phyloP scores from a whole-genome alignment of 2,113 vertebrate genomes.

The Pomatostomus ruficeps region DNA sequence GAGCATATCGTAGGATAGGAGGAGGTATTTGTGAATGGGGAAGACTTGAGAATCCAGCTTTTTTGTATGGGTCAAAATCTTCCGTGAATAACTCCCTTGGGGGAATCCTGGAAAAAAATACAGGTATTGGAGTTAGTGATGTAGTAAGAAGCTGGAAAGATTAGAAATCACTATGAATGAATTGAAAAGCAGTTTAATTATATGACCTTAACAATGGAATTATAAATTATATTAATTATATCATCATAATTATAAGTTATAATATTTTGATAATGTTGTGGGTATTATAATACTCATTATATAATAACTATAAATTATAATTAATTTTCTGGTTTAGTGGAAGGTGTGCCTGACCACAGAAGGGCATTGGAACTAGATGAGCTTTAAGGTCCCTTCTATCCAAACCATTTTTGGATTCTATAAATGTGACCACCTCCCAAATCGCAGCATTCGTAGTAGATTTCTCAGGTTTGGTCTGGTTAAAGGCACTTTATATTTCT shows the following conservation, averaged over 20 bases:
- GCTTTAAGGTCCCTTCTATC: neutral
- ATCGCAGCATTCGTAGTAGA: neutral
- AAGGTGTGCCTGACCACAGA: neutral
- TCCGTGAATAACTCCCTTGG: neutral
- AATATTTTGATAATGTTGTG: neutral
- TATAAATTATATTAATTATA: neutral
- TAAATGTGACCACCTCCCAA: neutral
- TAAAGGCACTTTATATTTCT: neutral
- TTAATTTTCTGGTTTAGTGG: neutral
- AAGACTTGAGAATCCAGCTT: neutral
- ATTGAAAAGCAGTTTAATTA: neutral
- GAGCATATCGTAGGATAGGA: neutral
- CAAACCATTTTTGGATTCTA: neutral
- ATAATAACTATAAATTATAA: neutral
- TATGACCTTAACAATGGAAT: neutral
- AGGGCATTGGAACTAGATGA: neutral
- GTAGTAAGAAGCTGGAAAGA: neutral
- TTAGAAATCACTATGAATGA: neutral
- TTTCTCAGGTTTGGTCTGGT: neutral
- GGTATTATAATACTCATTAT: neutral
- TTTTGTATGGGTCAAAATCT: neutral
- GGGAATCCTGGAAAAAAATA: neutral
- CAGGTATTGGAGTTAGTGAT: neutral
- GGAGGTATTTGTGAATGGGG: neutral
- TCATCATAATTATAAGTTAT: neutral